Evolutionary conservation across 2,797 vertebrate species (phyloP), one percentile per base, ranked within the genome.

Genomic region (Phrynocephalus vlangalii): DNA sequence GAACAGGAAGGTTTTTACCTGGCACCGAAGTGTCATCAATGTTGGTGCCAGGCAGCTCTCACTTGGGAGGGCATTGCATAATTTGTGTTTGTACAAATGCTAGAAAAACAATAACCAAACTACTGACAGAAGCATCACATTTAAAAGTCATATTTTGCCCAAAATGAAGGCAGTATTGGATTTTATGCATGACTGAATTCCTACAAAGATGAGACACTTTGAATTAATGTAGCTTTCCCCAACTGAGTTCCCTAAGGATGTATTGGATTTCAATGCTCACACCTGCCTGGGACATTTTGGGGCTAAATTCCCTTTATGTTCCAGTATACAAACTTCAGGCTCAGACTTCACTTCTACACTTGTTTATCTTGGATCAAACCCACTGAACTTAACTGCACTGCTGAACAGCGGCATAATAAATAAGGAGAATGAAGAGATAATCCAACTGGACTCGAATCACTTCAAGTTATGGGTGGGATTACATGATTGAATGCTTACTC

Each of bases 371-470:
- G 30, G 33, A 20, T 13, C 30, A 73, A 73, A 15, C n/a, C n/a
- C 70, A 72, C 10, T 71, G 70, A 71, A 71, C 71, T 33, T 26
- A 38, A 73, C 3, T 73, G 71, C 71, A 73, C 30, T 63, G n/a
- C 78, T 92, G 78, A 24, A 92, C 38, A 91, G 44, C 5, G 73
- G 67, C 52, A 92, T 87, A 90, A 91, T 79, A 94, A 28, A 50
- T 77, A 26, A 77, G 75, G 3, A 77, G 44, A 76, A 77, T 50
- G 8, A 77, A 50, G 38, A 50, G 44, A 48, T 48, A 24, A 77
- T 8, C 10, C 38, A 24, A 50, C 22, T 26, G 44, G 24, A 22
- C 38, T 76, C 15, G 44, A 44, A 44, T 30, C 18, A 48, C 20
- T 44, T 44, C 18, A 48, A 18, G 6, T 8, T 22, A 44, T 6